Base-by-base conservation (phyloP, 1,140 invertebrate genomes). In the Caenorhabditis inopinata region DNA sequence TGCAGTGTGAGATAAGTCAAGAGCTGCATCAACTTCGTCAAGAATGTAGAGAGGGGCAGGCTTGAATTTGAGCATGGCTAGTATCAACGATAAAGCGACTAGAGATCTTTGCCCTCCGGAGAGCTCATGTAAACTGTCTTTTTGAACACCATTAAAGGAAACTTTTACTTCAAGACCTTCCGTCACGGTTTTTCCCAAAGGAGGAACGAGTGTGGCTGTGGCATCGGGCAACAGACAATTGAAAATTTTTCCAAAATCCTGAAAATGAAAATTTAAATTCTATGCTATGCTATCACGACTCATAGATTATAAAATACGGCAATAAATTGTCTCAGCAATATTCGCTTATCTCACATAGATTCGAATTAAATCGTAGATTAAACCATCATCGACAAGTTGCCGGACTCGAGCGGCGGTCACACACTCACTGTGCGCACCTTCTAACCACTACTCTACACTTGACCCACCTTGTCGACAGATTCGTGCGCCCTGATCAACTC, bases 31-130 rank as follows among this genome's bases (percentile, higher is more conserved):
- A 51, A 99, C 95, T 91, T 99, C 97, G 89, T 99, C 97, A 85
- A 99, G 91, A 89, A 99, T 98, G 88, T 99, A 99, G 12, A 99
- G 91, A 1, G 97, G 97, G 14, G 97, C 97, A 5, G 97, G 97
- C 87, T 97, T 97, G 90, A 97, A 99, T 77, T 96, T 91, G 80
- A 99, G 90, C 93, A 99, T 94, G 27, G 97, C 94, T 81, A 99
- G 91, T 83, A 99, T 96, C 7, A 99, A 91, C 2, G 97, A 98
- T 25, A 99, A 90, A 0, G 97, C 97, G 27, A 98, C 96, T 21
- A 99, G 91, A 2, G 96, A 99, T 58, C 91, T 91, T 75, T 89
- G 87, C 14, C 87, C 97, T 76, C 97, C 97, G 79, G 95, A 97
- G 58, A 99, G 90, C 91, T 99, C 97, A 76, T 93, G 93, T 29